Base-by-base conservation (phyloP, 2,797 vertebrate species). In the Microchirus variegatus region DNA sequence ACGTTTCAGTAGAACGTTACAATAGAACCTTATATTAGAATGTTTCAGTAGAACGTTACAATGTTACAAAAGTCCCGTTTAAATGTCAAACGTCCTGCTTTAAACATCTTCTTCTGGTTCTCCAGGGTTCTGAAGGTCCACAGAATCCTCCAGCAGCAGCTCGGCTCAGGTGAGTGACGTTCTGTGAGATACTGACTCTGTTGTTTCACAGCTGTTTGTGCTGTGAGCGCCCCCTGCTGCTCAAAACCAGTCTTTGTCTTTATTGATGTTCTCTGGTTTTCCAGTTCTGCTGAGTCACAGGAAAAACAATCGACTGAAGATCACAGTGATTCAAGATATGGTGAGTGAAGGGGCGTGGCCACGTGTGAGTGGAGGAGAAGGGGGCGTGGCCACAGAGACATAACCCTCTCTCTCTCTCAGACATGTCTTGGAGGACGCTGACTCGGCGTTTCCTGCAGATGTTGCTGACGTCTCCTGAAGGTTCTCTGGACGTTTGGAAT, bases 371-470 rank as follows among this genome's bases (percentile, higher is more conserved):
- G 1, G 5, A 22, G 12, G 11, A 12, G 41, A 15, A 42, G 41
- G 1, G 41, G 41, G 13, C 41, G 41, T 13, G 6, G 13, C 13
- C 38, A 40, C 10, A 40, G 38, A 31, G 7, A 31, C 31, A 31
- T 10, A 1, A 5, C 19, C 4, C 13, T 10, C 8, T n/a, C 43
- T 15, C n/a, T 7, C 17, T 4, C n/a, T 14, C 93, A 82, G 95
- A 96, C 9, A 87, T 91, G 0, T 94, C 96, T 0, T 86, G 97
- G 66, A 91, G 89, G 11, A 73, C 87, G 46, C 83, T 98, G 82
- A 95, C 96, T 5, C 91, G 80, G 41, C 92, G 90, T 43, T 96
- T 98, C 86, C 93, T 99, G 91, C 90, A 96, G 68, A 90, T 97
- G 41, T 69, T 98, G 59, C 86, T 81, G 72, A 62, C 67, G 2